These are phyloP conservation scores for Saturnia pavonia DNA, from an alignment of 2,888 invertebrate genomes.

Conservation along the genomic window DNA sequence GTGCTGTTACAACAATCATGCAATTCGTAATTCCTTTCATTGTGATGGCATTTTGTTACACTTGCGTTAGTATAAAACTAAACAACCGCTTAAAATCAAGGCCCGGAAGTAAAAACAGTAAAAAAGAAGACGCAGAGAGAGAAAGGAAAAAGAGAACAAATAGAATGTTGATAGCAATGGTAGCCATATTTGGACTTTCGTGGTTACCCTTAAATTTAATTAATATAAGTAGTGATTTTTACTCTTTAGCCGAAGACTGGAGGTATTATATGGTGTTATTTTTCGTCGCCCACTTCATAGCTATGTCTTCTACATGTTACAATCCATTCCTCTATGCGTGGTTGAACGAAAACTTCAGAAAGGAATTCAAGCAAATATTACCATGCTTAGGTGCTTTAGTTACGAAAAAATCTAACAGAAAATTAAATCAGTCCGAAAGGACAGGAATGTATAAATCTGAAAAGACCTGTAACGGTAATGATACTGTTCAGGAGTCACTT, in stretches of 20 bases:
- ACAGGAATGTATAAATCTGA: constrained; percentile 74
- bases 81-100: constrained; percentile 87
- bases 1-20: constrained; percentile 89
- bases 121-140: constrained; percentile 89
- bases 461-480: constrained; percentile 76
- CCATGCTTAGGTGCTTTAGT: constrained; percentile 83
- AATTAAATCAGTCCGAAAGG: constrained; percentile 69
- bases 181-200: constrained; percentile 91
- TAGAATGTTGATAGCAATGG: constrained; percentile 96
- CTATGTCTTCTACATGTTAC: constrained; percentile 97
- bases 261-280: constrained; percentile 89
- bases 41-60: constrained; percentile 93
- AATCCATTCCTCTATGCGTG: constrained; percentile 97
- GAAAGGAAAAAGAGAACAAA: constrained; percentile 91
- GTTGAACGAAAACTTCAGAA: constrained; percentile 96
- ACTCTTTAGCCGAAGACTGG: constrained; percentile 84
- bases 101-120: constrained; percentile 87
- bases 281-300: constrained; percentile 91
- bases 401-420: constrained; percentile 64
- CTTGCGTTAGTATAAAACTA: constrained; percentile 89
- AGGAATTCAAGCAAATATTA: constrained; percentile 91
- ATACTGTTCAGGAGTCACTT: constrained; percentile 74
- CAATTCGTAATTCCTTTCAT: constrained; percentile 94
- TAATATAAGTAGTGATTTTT: constrained; percentile 88
- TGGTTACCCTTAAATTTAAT: constrained; percentile 93